Base-by-base conservation (phyloP, 2,113 vertebrate genomes). In the Cichladusa arquata region DNA sequence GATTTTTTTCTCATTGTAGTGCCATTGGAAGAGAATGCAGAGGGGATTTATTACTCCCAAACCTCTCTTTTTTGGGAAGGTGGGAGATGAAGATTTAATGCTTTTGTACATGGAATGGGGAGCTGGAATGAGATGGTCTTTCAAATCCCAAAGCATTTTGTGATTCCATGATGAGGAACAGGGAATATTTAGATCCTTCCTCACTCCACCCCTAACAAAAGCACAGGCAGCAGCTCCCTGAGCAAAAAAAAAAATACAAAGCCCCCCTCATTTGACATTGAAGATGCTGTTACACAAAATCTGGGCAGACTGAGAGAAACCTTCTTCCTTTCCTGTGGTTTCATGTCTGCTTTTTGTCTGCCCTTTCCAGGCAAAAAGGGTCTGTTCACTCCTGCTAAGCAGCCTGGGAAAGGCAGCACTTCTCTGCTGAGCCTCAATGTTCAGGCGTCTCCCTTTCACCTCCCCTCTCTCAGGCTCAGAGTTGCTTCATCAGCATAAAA, bases 261-360 rank as follows among this genome's bases (percentile, higher is more conserved):
- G 10, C 8, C 3, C 5, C 8, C 9, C 5, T 25, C 28, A 4
- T 64, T 64, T 90, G 57, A 38, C 62, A 50, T 19, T 42, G 78
- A 70, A 40, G 56, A 31, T 44, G 2, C 2, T 34, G 4, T 66
- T 61, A 15, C 48, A 24, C 19, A 12, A 28, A 26, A 50, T 31
- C 26, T 77, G 73, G 87, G 71, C 85, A 83, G 64, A 2, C 54
- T 53, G 79, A 90, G 76, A 44, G 67, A 80, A 93, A 86, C 22
- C 56, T 67, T 12, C 67, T 64, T 60, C 79, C 64, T 83, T 88
- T 54, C 71, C 38, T 48, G 2, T 17, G 34, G 71, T 14, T 80
- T 90, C 42, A 18, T 45, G 79, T 17, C 93, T 96, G 87, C 67
- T 85, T 96, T 90, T 66, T 76, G 65, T 70, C 85, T 96, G 94